Base-by-base conservation (phyloP, 2,888 invertebrate species). In the Argyresthia albistria region DNA sequence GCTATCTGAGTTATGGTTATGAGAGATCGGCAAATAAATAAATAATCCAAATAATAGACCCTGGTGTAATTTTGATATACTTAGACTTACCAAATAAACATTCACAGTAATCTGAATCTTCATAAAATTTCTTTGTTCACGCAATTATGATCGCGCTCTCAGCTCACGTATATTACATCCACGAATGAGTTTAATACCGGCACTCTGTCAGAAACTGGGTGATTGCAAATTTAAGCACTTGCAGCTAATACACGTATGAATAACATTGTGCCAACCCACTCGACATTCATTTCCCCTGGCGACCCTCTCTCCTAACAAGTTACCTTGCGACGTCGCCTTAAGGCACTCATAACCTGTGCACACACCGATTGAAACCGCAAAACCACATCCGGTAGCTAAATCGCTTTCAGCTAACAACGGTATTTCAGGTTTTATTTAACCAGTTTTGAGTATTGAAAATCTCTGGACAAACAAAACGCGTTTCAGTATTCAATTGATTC, bases 301-400 rank as follows among this genome's bases (percentile, higher is more conserved):
- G 84, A 82, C 74, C 78, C 78, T 81, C 84, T 83, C 86, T 83
- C 86, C 83, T 86, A 84, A 86, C 86, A 87, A 86, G 82, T 84
- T 84, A 84, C 77, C 73, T 70, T 75, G 76, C 65, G 79, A 80
- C 45, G 12, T 8, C 15, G 48, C 48, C 37, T 48, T 48, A 45
- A 15, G 14, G 14, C 14, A 39, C 39, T 25, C 25, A 25, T 25
- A 25, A 25, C 25, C 25, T 25, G 25, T 2, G 3, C 25, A 25
- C 25, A 25, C 6, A 25, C 25, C 25, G 25, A 25, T 6, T 25
- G 25, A 25, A 25, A 25, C 25, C 25, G 25, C 25, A 25, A 25
- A 25, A 25, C 25, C 25, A 6, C 25, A 25, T 25, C 6, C 2
- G 6, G 25, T 25, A 25, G 25, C 25, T 25, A 25, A 6, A 25